These are phyloP conservation scores for Numida meleagris DNA, from an alignment of 2,113 vertebrate species.

Conservation along the genomic window DNA sequence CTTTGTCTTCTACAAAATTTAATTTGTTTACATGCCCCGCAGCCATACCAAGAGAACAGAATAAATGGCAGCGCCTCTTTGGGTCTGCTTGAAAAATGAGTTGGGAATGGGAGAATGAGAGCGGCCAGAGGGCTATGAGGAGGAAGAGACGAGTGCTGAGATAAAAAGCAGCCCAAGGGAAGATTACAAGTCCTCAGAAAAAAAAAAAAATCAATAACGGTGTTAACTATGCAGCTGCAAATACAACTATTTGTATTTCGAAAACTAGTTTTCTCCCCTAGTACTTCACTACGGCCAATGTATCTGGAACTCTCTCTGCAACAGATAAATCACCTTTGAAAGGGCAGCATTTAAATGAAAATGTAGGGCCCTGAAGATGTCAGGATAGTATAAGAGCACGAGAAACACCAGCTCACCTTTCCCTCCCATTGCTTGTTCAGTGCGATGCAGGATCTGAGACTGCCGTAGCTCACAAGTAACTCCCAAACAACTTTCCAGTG, in stretches of 20 bases:
- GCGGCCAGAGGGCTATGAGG: not conserved
- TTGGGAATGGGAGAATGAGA: not conserved
- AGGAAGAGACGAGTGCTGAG: conserved; percentile 7
- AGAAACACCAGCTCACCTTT: not conserved
- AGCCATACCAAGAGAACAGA: conserved; percentile 6
- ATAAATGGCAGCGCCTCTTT: not conserved
- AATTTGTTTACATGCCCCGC: conserved; percentile 39
- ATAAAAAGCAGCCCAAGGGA: conserved; percentile 33
- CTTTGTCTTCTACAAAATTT: conserved; percentile 32
- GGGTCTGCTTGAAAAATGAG: not conserved
- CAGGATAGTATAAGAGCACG: not conserved
- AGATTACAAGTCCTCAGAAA: conserved; percentile 50
- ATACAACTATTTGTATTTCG: conserved; percentile 15
- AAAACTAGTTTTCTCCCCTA: not conserved
- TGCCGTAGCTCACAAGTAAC: not conserved
- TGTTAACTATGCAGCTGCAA: not conserved
- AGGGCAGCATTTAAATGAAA: not conserved
- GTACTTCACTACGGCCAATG: not conserved
- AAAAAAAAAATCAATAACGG: conserved; percentile 59
- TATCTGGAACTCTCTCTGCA: not conserved
- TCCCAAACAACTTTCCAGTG: not conserved
- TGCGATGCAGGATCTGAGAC: not conserved
- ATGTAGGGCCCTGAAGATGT: not conserved
- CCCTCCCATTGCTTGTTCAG: not conserved
- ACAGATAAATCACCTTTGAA: not conserved